Evolutionary conservation across 2,797 vertebrate genomes (phyloP), one percentile per base, ranked within the genome.

Genomic region (Tiaroga cobitis): DNA sequence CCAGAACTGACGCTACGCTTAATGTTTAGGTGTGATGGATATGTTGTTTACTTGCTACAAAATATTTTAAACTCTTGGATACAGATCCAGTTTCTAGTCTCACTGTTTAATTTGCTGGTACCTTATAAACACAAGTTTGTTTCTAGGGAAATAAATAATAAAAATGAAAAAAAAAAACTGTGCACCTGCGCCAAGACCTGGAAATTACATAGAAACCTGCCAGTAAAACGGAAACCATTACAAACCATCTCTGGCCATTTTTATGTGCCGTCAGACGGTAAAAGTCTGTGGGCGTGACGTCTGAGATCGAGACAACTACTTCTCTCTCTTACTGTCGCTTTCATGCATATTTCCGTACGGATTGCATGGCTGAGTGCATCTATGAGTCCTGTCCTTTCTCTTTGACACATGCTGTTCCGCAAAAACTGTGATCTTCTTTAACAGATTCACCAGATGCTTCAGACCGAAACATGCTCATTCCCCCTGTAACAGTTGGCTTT

Each of bases 381-480:
- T 46, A 59, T 43, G 74, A 77, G 43, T 49, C 24, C 43, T 2
- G 24, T 76, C 72, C 81, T 26, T 76, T 74, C 49, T 72, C 37
- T 70, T 18, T 61, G 39, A 78, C 39, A 61, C 26, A 59, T 37
- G 75, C 65, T 37, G 65, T 79, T 70, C 15, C 15, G 37, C 46
- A 65, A 69, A 63, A 73, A 54, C 76, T 19, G 69, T 51, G 72
- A 82, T 76, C 59, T 61, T 19, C 32, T 49, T 54, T 73, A 51
- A 68, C 26, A 46, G 75, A 26, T 70, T 76, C 26, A 26, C 56
- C 73, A 51, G 81, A 80, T 9, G 32, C 34, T 63, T 81, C 24
- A 76, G 56, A 80, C 34, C 37, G 11, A 77, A 87, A 81, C 75
- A 76, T 13, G n/a, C 56, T 46, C 49, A 16, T 32, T 78, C 54